These are phyloP conservation scores for Nasonovia ribisnigri DNA, from an alignment of 2,888 invertebrate genomes.

Conservation along the genomic window DNA sequence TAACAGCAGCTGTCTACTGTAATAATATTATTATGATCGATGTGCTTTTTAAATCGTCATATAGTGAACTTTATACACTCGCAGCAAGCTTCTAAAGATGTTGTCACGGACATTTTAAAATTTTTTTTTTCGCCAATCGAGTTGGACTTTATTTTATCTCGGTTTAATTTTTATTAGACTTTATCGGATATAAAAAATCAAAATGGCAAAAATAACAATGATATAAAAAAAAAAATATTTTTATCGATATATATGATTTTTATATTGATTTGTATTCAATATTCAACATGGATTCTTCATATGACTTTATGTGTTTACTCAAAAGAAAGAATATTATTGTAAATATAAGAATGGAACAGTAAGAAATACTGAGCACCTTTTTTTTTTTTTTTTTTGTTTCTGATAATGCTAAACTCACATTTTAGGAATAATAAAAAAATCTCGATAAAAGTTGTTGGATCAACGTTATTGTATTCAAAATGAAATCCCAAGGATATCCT, in stretches of 20 bases:
- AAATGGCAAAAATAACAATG: not conserved
- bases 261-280: not conserved
- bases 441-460: not conserved
- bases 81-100: not conserved
- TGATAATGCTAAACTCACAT: not conserved
- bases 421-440: not conserved
- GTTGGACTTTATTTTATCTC: not conserved
- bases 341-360: not conserved
- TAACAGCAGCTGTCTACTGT: not conserved
- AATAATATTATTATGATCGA: conserved; percentile 1
- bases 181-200: not conserved
- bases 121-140: not conserved
- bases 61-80: not conserved
- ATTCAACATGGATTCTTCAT: not conserved
- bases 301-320: not conserved
- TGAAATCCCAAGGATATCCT: not conserved
- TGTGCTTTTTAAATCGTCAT: not conserved
- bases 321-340: not conserved
- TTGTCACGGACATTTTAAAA: not conserved
- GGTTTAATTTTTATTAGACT: not conserved
- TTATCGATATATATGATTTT: not conserved
- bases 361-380: not conserved
- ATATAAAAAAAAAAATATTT: not conserved
- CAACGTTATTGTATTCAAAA: not conserved
- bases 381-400: not conserved